A percentile compares a stretch with the other conserved stretches of the same genome.
Conservation (phyloP, 2,888 invertebrate species). For the Apantesis nais region DNA sequence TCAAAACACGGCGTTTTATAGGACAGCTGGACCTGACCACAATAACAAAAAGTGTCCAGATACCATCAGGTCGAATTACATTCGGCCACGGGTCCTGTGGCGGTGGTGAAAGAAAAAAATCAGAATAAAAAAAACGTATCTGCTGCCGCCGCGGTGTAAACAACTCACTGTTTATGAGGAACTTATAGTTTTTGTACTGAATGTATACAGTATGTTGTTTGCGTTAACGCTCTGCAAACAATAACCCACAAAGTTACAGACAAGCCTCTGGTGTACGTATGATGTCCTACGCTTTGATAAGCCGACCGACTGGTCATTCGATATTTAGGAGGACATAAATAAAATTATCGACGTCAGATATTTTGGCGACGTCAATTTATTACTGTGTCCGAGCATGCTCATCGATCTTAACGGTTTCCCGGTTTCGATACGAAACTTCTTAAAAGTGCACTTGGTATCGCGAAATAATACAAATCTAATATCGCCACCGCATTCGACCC, state of each 20-base stretch:
- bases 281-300: slow-evolving; percentile 54
- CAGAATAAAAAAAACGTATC: slow-evolving; percentile 56
- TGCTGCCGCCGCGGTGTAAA: slow-evolving; percentile 68
- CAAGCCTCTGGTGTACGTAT: slow-evolving; percentile 45
- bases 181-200: slow-evolving; percentile 61
- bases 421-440: slow-evolving; percentile 34
- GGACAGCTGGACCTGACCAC: slow-evolving; percentile 83
- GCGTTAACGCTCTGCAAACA: slow-evolving; percentile 58
- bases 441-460: slow-evolving; percentile 49
- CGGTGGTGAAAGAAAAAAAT: slow-evolving; percentile 64
- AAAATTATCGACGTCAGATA: slow-evolving; percentile 63
- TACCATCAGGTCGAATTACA: slow-evolving; percentile 84
- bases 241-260: slow-evolving; percentile 49
- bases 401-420: slow-evolving; percentile 56
- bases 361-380: slow-evolving; percentile 49
- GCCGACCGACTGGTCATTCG: slow-evolving; percentile 57
- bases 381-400: slow-evolving; percentile 43
- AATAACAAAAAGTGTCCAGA: slow-evolving; percentile 79
- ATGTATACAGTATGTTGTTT: slow-evolving; percentile 55
- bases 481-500: slow-evolving; percentile 79
- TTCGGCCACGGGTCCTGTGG: slow-evolving; percentile 69
- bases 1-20: slow-evolving; percentile 68
- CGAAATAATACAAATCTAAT: slow-evolving; percentile 81
- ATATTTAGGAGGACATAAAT: slow-evolving; percentile 60
- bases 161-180: slow-evolving; percentile 71